These are phyloP conservation scores for Gobiocypris rarus DNA, from an alignment of 2,113 vertebrate genomes.

Conservation along the genomic window DNA sequence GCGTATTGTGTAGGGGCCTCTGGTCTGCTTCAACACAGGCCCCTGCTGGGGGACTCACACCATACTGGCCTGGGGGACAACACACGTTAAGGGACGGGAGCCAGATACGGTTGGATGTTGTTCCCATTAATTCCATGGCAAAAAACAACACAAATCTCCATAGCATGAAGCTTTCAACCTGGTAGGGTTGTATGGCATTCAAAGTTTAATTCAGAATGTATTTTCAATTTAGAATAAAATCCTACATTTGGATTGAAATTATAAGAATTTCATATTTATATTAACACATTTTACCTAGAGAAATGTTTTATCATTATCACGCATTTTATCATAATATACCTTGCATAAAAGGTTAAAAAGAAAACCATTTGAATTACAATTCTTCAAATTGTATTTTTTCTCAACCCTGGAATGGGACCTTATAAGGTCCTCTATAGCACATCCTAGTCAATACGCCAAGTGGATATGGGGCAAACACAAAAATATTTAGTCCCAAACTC, in stretches of 20 bases:
- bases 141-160: background rate
- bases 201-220: background rate
- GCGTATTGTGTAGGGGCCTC: conserved; percentile 81
- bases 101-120: background rate
- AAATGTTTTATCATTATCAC: too few relatives aligned
- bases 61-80: conserved; percentile 54
- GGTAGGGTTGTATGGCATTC: background rate
- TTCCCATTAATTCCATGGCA: background rate
- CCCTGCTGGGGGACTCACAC: conserved; percentile 39
- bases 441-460: background rate
- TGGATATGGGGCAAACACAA: background rate
- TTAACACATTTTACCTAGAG: too few relatives aligned
- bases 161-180: background rate
- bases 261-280: too few relatives aligned
- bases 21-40: conserved; percentile 37
- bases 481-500: background rate
- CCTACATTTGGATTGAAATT: too few relatives aligned
- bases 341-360: too few relatives aligned
- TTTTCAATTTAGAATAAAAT: too few relatives aligned
- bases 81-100: conserved; percentile 10
- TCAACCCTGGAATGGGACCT: background rate
- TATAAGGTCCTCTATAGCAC: too few relatives aligned
- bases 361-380: too few relatives aligned
- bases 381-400: background rate
- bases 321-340: too few relatives aligned